Conservation (phyloP, 2,797 vertebrate genomes). For the Botia kubotai region DNA sequence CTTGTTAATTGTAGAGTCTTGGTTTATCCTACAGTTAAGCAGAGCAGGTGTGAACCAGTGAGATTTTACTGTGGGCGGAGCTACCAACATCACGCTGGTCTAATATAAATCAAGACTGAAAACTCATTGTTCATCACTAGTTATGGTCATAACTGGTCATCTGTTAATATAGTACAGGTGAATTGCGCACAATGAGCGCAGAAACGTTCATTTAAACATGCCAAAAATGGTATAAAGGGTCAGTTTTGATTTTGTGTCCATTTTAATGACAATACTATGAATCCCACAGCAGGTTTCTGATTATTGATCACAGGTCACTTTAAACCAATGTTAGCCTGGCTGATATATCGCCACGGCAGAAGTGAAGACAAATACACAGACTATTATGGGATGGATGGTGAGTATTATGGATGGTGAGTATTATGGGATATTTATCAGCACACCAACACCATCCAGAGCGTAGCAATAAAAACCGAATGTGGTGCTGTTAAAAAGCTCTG, state of each 20-base stretch:
- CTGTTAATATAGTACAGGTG: not conserved
- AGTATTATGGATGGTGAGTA: too few relatives aligned
- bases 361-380: not conserved
- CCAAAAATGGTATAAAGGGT: too few relatives aligned
- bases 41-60: not conserved
- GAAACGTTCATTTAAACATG: not conserved
- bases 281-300: not conserved
- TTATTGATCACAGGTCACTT: not conserved
- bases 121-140: not conserved
- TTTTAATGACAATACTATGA: not conserved
- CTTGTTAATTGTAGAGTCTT: too few relatives aligned
- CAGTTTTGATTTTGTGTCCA: not conserved
- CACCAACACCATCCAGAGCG: not conserved
- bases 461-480: not conserved
- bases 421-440: too few relatives aligned
- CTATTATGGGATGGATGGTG: not conserved
- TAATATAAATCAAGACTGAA: not conserved
- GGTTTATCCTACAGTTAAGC: too few relatives aligned
- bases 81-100: not conserved
- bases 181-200: not conserved
- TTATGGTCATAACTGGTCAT: not conserved
- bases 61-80: not conserved
- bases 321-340: not conserved
- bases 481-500: not conserved
- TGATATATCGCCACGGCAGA: not conserved